Conservation (phyloP, 2,888 invertebrate genomes). For the Marronus borbonicus region DNA sequence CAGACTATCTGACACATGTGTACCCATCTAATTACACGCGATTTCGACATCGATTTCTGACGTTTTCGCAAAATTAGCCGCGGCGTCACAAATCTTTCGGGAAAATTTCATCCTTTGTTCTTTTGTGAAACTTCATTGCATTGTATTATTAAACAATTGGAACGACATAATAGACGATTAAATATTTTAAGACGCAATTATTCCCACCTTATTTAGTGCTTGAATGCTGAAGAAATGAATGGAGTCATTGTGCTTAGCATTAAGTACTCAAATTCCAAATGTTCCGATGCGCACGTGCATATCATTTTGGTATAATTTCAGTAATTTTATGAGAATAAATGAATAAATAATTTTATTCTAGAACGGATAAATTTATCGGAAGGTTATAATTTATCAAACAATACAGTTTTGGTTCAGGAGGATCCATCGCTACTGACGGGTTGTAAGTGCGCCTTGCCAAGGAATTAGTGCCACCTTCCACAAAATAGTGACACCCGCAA, state of each 20-base stretch:
- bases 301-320: neutral
- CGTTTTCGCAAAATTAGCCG: neutral
- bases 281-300: neutral
- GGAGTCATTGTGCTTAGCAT: neutral
- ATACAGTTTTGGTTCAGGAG: no score
- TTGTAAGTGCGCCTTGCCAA: no score
- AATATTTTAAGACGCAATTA: constrained; percentile 28
- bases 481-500: no score
- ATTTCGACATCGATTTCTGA: constrained; percentile 18
- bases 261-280: neutral
- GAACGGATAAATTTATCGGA: no score
- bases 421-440: no score
- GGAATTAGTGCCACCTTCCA: no score
- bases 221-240: neutral
- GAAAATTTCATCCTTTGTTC: constrained; percentile 28
- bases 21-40: neutral
- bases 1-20: neutral
- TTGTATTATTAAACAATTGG: constrained; percentile 13
- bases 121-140: constrained; percentile 16
- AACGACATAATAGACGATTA: constrained; percentile 24
- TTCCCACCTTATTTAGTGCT: constrained; percentile 6
- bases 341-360: no score
- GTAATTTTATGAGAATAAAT: no score
- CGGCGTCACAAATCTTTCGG: neutral
- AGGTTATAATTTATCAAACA: no score